phyloP scores from a whole-genome alignment of 2,888 invertebrate species.

The Andricus curvator region DNA sequence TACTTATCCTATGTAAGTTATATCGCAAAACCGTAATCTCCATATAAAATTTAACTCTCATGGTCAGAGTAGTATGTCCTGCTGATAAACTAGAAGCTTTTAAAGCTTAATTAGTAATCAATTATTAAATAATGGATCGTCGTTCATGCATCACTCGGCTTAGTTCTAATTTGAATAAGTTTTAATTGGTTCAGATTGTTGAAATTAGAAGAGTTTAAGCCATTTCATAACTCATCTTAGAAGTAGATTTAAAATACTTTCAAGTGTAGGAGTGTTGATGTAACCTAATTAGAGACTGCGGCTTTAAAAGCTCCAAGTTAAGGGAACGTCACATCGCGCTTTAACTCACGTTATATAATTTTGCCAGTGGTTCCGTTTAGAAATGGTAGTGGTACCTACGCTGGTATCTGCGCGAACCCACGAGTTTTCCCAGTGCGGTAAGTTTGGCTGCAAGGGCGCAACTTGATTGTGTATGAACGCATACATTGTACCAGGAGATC shows the following conservation, averaged over 20 bases:
- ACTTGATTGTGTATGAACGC: conserved; percentile 22
- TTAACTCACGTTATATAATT: conserved; percentile 18
- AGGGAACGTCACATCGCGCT: conserved; percentile 17
- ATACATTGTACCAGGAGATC: background rate
- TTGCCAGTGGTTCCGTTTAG: conserved; percentile 15
- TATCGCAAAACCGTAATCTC: conserved; percentile 15
- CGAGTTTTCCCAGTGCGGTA: conserved; percentile 28
- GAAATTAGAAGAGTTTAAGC: background rate
- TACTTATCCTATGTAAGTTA: conserved; percentile 23
- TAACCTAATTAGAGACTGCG: conserved; percentile 12
- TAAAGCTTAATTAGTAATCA: background rate
- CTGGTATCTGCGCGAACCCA: conserved; percentile 1
- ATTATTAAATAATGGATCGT: background rate
- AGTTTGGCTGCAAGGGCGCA: conserved; percentile 6
- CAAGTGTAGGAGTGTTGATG: background rate
- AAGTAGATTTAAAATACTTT: background rate
- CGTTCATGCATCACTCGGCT: background rate
- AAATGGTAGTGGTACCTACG: conserved; percentile 5
- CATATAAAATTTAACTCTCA: conserved; percentile 15
- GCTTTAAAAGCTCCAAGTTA: conserved; percentile 15
- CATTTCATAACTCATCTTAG: background rate
- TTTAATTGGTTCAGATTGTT: background rate
- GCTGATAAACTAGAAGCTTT: background rate
- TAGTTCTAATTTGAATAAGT: no score
- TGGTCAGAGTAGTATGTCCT: background rate